Evolutionary conservation across 2,888 invertebrate genomes (phyloP).

Genomic region (Limnephilus auricula): DNA sequence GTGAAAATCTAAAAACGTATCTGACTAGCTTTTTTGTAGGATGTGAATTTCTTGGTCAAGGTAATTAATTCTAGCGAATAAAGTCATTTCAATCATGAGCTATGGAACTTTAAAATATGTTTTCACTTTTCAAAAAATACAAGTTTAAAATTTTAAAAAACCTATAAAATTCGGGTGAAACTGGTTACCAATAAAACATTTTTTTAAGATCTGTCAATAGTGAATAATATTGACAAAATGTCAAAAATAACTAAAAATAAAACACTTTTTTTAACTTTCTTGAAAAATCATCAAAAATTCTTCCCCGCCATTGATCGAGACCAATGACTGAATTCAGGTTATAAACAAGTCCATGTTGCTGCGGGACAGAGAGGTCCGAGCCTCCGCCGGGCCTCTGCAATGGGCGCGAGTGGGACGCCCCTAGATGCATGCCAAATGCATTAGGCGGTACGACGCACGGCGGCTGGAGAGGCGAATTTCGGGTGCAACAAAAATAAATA

Average conservation of each 20-base stretch:
- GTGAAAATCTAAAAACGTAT: too few species aligned
- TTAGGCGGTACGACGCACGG: slow-evolving; percentile 51
- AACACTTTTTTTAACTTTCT: background rate
- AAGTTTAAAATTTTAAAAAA: background rate
- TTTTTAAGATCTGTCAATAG: background rate
- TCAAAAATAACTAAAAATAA: background rate
- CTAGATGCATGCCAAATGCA: slow-evolving; percentile 71
- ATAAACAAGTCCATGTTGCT: slow-evolving; percentile 55
- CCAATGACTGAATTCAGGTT: slow-evolving; percentile 57
- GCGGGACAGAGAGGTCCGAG: slow-evolving; percentile 66
- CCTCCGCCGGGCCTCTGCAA: slow-evolving; percentile 70
- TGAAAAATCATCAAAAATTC: background rate
- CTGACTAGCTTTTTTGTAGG: too few species aligned
- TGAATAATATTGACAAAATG: background rate
- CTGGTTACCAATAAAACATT: background rate
- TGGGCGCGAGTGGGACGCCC: slow-evolving; percentile 69
- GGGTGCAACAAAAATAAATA: slow-evolving; percentile 42
- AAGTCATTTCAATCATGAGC: background rate
- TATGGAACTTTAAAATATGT: too few species aligned
- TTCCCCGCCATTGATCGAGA: slow-evolving; percentile 38
- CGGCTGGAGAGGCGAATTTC: slow-evolving; percentile 41
- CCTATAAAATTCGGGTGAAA: background rate
- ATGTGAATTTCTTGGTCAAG: background rate
- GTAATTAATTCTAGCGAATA: background rate
- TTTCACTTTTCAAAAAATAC: background rate